Base-by-base conservation (phyloP, 2,888 invertebrate genomes). In the Euzetes globulus region DNA sequence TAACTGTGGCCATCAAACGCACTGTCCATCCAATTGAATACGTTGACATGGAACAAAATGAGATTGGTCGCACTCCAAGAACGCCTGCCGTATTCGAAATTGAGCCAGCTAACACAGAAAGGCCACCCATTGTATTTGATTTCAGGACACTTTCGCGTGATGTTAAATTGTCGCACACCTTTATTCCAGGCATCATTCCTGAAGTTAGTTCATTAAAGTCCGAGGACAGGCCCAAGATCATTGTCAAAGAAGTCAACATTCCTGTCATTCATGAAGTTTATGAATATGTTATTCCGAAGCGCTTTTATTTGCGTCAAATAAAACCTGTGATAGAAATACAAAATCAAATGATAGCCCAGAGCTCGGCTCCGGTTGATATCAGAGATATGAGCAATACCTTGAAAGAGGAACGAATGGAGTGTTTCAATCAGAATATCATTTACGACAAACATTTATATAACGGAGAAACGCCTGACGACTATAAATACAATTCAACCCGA, bases 261-360 rank as follows among this genome's bases (percentile, higher is more conserved):
- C 63, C 63, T 33, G 63, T 63, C 7, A 63, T 63, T 33, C 63
- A 63, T 11, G 63, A 63, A 27, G 33, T 63, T 7, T 63, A 33
- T 9, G 63, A 63, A 33, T 63, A 63, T 63, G 27, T 63, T 33
- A 63, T 37, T 33, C 63, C 63, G 13, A 33, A 63, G 17, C 15
- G 63, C 7, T 33, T 6, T 33, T 33, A 6, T 17, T 1, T 63
- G 2, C 29, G 63, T 4, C 17, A 63, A 63, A 63, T 63, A 4
- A 63, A 33, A 63, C 63, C 63, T 13, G 63, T 63, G 22, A 63
- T 63, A 33, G 63, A 63, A 63, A 63, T 63, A 15, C 27, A 25
- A 63, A 63, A 63, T 33, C 29, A 29, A 63, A 3, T 63, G 17
- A 63, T 63, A 3, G 37, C 33, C 27, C n/a, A 63, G 27, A 33